A percentile compares a stretch with the other conserved stretches of the same genome.
phyloP scores from a whole-genome alignment of 2,113 vertebrate genomes.

The Falco punctatus region DNA sequence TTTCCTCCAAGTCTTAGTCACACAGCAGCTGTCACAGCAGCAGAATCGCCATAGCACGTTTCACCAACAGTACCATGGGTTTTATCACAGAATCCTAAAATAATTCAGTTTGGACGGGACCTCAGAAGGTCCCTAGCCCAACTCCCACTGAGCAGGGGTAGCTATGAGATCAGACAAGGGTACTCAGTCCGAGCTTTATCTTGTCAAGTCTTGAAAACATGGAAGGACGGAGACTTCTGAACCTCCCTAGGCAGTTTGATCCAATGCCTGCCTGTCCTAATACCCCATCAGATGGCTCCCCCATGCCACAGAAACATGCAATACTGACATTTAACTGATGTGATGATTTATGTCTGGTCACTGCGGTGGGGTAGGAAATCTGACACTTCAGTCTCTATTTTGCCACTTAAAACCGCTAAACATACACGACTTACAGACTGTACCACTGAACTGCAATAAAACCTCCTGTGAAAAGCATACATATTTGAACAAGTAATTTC shows the following conservation, averaged over 20 bases:
- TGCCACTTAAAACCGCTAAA: background rate
- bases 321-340: background rate
- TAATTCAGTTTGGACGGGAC: background rate
- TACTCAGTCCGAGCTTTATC: background rate
- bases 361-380: background rate
- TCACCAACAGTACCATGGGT: background rate
- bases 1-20: background rate
- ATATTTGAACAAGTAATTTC: background rate
- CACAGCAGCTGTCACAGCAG: background rate
- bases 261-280: background rate
- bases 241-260: background rate
- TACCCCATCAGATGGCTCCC: rapidly evolving
- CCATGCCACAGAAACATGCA: background rate
- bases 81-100: background rate
- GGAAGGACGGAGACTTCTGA: background rate
- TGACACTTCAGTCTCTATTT: background rate
- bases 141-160: background rate
- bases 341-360: background rate
- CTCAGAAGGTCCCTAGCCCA: background rate
- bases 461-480: background rate
- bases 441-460: background rate
- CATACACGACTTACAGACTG: background rate
- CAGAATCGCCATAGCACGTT: no score
- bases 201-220: background rate
- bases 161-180: background rate